A percentile compares a stretch with the other conserved stretches of the same genome.
These are phyloP conservation scores for Marasmarcha lunaedactyla DNA, from an alignment of 2,888 invertebrate species.

Conservation along the genomic window DNA sequence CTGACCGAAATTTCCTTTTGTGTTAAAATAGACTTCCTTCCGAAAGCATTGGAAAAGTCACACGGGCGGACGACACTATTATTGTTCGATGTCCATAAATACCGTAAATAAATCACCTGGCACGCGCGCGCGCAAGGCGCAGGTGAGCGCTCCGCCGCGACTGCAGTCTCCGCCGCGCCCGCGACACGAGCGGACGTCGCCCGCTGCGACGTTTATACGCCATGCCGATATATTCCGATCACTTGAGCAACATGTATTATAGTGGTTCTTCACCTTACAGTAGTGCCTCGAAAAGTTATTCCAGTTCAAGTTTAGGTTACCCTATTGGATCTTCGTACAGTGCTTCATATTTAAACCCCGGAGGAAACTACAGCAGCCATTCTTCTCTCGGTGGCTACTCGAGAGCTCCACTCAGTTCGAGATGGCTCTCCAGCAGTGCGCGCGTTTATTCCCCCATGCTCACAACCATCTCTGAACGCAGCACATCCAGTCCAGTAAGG, in stretches of 20 bases:
- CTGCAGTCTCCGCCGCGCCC: conserved; percentile 20
- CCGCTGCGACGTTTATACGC: conserved; percentile 21
- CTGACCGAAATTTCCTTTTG: not conserved
- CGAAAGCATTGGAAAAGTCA: conserved; percentile 22
- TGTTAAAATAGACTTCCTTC: conserved; percentile 25
- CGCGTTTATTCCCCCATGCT: conserved; percentile 79
- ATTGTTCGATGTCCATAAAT: conserved; percentile 33
- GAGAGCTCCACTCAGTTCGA: conserved; percentile 47
- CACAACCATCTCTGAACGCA: conserved; percentile 74
- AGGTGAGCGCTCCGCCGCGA: conserved; percentile 27
- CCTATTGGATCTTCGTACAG: conserved; percentile 45
- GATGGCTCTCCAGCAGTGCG: conserved; percentile 45
- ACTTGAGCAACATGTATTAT: conserved; percentile 72
- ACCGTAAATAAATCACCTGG: conserved; percentile 60
- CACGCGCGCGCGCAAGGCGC: conserved; percentile 23
- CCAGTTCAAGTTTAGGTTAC: conserved; percentile 39
- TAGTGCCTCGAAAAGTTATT: conserved; percentile 56
- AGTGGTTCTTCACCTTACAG: conserved; percentile 58
- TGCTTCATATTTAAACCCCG: conserved; percentile 64
- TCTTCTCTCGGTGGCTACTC: conserved; percentile 68
- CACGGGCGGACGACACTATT: conserved; percentile 31
- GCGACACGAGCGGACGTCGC: conserved; percentile 32
- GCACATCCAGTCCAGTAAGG: conserved; percentile 42
- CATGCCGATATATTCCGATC: conserved; percentile 79
- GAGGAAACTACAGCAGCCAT: conserved; percentile 57